These are phyloP conservation scores for Scolopax mira DNA, from an alignment of 2,113 vertebrate genomes.

Conservation along the genomic window DNA sequence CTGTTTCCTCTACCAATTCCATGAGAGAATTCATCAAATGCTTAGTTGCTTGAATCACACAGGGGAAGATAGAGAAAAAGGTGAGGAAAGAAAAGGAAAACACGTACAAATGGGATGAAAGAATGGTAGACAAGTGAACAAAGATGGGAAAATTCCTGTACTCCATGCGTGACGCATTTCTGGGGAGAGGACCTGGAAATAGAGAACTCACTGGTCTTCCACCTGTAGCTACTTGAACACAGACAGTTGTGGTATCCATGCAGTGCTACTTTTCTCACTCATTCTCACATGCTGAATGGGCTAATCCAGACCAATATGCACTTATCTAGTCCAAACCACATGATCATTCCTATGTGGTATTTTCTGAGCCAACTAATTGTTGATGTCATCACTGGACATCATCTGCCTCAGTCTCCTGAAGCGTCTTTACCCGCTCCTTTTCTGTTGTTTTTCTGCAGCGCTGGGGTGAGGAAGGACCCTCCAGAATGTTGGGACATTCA, in stretches of 20 bases:
- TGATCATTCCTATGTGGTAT: not conserved
- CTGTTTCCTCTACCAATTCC: not conserved
- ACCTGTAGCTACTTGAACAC: not conserved
- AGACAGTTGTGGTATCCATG: no score
- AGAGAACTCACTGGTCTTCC: not conserved
- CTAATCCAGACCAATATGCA: not conserved
- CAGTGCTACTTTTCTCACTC: not conserved
- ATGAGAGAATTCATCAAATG: not conserved
- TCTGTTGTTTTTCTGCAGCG: not conserved
- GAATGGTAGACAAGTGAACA: not conserved
- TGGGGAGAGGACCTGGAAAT: not conserved
- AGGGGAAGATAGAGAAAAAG: not conserved
- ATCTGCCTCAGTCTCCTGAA: not conserved
- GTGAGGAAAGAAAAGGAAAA: not conserved
- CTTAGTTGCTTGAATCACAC: not conserved
- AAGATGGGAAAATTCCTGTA: not conserved
- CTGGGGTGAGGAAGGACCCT: not conserved
- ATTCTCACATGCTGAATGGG: no score
- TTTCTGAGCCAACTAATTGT: not conserved
- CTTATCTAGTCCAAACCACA: not conserved
- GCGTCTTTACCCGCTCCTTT: not conserved
- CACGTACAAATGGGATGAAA: not conserved
- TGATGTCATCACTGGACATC: not conserved
- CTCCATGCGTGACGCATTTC: not conserved
- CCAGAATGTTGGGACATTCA: no score